Percentiles rank a stretch among this genome's conserved stretches.
Conservation (phyloP, 2,113 vertebrate genomes). For the Nycticebus coucang region DNA sequence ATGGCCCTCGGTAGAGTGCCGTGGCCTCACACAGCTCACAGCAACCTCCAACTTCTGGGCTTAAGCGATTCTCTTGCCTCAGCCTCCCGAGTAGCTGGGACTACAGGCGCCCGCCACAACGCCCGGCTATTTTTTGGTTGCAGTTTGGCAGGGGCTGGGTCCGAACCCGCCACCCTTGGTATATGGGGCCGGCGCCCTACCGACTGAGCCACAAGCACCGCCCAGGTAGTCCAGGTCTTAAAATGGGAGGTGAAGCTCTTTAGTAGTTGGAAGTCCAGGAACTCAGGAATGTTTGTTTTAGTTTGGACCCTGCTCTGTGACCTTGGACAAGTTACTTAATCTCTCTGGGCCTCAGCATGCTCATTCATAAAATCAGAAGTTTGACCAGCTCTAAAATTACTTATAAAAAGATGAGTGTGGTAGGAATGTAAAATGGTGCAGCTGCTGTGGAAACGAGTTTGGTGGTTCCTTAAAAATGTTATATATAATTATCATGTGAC, state of each 20-base stretch:
- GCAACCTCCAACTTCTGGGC: too few species aligned
- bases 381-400: not conserved
- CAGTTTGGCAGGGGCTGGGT: too few species aligned
- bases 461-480: not conserved
- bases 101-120: too few species aligned
- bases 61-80: too few species aligned
- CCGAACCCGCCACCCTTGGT: too few species aligned
- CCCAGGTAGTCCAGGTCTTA: not conserved
- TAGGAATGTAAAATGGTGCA: not conserved
- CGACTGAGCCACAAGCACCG: too few species aligned
- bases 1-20: too few species aligned
- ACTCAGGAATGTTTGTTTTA: slow-evolving; percentile 1
- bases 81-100: too few species aligned
- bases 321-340: not conserved
- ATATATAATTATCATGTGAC: not conserved
- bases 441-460: not conserved
- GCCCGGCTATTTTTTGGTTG: too few species aligned
- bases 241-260: not conserved
- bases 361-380: slow-evolving; percentile 11
- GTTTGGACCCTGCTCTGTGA: not conserved
- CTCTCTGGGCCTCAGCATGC: not conserved
- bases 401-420: not conserved
- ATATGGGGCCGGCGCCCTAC: too few species aligned
- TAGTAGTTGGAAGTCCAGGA: not conserved
- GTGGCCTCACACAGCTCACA: too few species aligned